Base-by-base conservation (phyloP, 1,140 invertebrate species). In the Cryptotermes secundus region DNA sequence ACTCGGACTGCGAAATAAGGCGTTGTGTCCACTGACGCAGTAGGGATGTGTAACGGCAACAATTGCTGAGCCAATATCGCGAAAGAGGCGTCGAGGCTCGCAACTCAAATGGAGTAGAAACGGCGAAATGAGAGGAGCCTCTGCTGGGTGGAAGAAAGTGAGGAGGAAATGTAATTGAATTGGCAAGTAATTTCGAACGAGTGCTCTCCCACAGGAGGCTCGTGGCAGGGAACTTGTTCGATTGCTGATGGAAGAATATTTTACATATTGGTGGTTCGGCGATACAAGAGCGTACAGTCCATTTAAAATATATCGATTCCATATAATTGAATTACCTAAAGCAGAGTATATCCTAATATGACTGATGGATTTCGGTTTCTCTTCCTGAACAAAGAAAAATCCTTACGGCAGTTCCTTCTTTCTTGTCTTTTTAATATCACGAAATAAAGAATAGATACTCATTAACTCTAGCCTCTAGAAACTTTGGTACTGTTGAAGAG, bases 121-220 rank as follows among this genome's bases (percentile, higher is more conserved):
- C 12, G 53, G 19, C 7, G 19, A n/a, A 22, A 22, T 59, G 53
- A 31, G 59, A 72, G n/a, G 4, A 72, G 59, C 59, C 31, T 9
- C 3, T 72, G 26, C n/a, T 72, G n/a, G 59, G 3, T 72, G 10
- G 59, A 22, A 59, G 53, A 72, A 72, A 72, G 59, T 72, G 9
- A 72, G 2, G 59, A 31, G 59, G 59, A 72, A 31, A 72, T 72
- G n/a, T 72, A 72, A 72, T 72, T 72, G 59, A 31, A 72, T 72
- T 72, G 59, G 59, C 59, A 72, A 72, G 59, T 72, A 72, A 72
- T 72, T 72, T 72, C 9, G 59, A 72, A 72, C 16, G n/a, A 72
- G 59, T 72, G 59, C 59, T 72, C 31, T 72, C 14, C 26, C 59
- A 72, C 59, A 31, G n/a, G n/a, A 72, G 59, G 4, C 59, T 72